Percentiles rank a stretch among this genome's conserved stretches.
These are phyloP conservation scores for Spilosoma lubricipeda DNA, from an alignment of 2,888 invertebrate genomes.

Conservation along the genomic window DNA sequence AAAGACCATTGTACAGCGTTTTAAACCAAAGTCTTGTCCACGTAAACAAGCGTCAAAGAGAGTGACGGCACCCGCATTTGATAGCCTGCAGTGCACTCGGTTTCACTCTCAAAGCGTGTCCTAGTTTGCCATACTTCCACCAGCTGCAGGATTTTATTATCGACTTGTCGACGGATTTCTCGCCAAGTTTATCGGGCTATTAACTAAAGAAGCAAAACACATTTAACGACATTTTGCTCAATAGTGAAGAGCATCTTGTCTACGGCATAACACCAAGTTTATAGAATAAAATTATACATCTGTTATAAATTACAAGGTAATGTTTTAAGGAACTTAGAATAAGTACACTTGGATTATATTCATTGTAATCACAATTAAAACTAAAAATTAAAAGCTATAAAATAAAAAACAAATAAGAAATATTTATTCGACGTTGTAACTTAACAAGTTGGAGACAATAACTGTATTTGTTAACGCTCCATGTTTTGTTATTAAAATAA, in stretches of 20 bases:
- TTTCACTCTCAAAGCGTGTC: constrained; percentile 60
- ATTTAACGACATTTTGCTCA: neutral
- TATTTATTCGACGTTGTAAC: constrained; percentile 9
- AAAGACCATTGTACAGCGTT: constrained; percentile 28
- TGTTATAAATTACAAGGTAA: neutral
- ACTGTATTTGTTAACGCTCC: constrained; percentile 21
- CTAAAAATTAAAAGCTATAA: no score
- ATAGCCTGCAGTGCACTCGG: constrained; percentile 40
- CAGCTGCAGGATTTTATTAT: constrained; percentile 41
- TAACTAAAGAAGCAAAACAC: constrained; percentile 12
- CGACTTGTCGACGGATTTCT: constrained; percentile 43
- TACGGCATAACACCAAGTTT: neutral
- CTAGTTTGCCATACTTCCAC: constrained; percentile 46
- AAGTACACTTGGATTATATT: no score
- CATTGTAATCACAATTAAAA: no score
- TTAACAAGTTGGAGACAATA: constrained; percentile 30
- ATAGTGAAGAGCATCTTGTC: neutral
- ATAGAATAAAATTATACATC: neutral
- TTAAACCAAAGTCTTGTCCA: constrained; percentile 19
- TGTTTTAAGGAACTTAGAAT: neutral
- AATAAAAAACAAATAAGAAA: constrained; percentile 17
- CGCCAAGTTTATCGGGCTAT: constrained; percentile 25
- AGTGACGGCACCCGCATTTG: constrained; percentile 47
- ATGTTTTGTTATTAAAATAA: constrained; percentile 33
- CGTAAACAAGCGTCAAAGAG: constrained; percentile 48